Percentiles rank a stretch among this genome's conserved stretches.
Evolutionary conservation across 2,797 vertebrate species (phyloP).

Genomic region (Chiloscyllium punctatum): DNA sequence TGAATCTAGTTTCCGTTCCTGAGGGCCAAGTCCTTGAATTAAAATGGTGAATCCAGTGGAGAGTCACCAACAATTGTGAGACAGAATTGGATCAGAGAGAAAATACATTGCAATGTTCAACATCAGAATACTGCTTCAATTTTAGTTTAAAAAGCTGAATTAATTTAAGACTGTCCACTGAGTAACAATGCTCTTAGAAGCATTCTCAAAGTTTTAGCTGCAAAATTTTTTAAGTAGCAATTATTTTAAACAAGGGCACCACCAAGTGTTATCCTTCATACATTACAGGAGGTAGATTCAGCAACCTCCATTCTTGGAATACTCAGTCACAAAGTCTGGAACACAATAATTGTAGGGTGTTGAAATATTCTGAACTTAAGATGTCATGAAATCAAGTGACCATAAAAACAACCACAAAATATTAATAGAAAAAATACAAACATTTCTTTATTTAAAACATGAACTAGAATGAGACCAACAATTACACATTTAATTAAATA

Average conservation of each 20-base stretch:
- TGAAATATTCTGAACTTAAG: neutral
- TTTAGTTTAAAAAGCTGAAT: neutral
- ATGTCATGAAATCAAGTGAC: conserved; percentile 26
- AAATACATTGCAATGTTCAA: neutral
- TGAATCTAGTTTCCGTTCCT: neutral
- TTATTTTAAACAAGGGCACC: conserved; percentile 32
- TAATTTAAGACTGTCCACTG: neutral
- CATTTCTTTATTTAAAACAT: conserved; percentile 11
- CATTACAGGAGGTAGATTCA: neutral
- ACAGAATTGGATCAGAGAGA: neutral
- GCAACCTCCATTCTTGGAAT: neutral
- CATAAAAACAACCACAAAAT: neutral
- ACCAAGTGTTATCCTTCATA: conserved; percentile 7
- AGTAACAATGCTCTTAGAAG: neutral
- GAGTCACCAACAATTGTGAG: neutral
- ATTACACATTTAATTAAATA: neutral
- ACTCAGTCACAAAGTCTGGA: neutral
- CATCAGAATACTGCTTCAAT: neutral
- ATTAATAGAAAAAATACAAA: neutral
- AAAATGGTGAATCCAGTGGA: neutral
- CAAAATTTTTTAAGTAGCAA: neutral
- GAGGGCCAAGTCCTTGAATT: neutral
- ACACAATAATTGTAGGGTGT: neutral
- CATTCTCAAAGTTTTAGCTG: neutral
- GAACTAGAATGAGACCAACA: neutral